Percentiles rank a stretch among this genome's conserved stretches.
Evolutionary conservation across 2,797 vertebrate species (phyloP).

Genomic region (Harpagifer antarcticus): DNA sequence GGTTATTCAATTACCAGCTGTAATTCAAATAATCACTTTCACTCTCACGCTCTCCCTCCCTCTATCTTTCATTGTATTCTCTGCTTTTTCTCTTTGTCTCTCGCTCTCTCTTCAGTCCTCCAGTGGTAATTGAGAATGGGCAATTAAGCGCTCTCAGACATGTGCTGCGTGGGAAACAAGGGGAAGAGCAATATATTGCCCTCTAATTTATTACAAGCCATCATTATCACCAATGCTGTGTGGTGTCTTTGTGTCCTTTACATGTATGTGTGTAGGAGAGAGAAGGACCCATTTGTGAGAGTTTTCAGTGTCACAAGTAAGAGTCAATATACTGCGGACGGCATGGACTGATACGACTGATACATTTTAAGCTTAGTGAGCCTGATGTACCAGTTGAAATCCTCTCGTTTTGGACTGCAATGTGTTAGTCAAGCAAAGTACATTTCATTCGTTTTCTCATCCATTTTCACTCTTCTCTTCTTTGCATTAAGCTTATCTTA

Average conservation of each 20-base stretch:
- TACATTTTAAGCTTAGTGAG: background rate
- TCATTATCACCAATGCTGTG: slow-evolving; percentile 36
- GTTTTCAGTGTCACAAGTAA: slow-evolving; percentile 1
- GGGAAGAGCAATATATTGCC: slow-evolving; percentile 54
- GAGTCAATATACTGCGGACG: background rate
- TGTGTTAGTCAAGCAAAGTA: background rate
- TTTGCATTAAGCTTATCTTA: background rate
- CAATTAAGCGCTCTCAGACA: slow-evolving; percentile 70
- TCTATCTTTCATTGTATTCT: slow-evolving; percentile 16
- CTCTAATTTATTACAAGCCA: slow-evolving; percentile 61
- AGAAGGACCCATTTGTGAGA: background rate
- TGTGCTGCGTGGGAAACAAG: slow-evolving; percentile 67
- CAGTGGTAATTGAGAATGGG: slow-evolving; percentile 66
- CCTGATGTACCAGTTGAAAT: background rate
- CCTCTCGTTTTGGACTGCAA: slow-evolving; percentile 1
- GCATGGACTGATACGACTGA: too few species aligned
- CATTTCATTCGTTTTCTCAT: background rate
- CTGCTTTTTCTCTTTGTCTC: slow-evolving; percentile 27
- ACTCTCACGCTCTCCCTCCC: slow-evolving; percentile 41
- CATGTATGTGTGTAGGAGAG: slow-evolving; percentile 11
- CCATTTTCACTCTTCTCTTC: slow-evolving; percentile 1
- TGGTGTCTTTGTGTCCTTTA: slow-evolving; percentile 6
- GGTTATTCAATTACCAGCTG: slow-evolving; percentile 80
- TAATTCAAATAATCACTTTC: slow-evolving; percentile 77
- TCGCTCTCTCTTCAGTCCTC: slow-evolving; percentile 43